Conservation (phyloP, 2,888 invertebrate genomes). For the Chironomus tentans region DNA sequence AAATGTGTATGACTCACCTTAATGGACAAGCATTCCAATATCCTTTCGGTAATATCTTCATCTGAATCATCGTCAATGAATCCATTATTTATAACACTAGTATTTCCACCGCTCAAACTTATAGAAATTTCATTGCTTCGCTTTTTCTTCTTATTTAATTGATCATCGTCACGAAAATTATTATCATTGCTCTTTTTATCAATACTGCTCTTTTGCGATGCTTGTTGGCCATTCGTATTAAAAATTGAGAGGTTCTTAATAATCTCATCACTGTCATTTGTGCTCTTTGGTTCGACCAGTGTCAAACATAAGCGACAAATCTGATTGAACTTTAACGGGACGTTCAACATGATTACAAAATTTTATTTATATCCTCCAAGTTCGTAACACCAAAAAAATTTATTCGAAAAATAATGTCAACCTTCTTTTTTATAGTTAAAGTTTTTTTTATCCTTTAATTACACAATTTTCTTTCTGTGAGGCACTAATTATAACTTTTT, state of each 20-base stretch:
- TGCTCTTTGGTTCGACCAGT: constrained; percentile 42
- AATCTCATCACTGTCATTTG: constrained; percentile 55
- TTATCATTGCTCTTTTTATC: constrained; percentile 1
- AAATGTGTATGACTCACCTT: constrained; percentile 9
- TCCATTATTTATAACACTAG: constrained; percentile 19
- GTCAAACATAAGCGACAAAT: constrained; percentile 91
- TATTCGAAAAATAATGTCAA: too few relatives aligned
- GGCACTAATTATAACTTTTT: constrained; percentile 6
- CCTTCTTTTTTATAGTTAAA: neutral
- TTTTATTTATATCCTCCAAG: constrained; percentile 36
- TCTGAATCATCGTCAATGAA: constrained; percentile 24
- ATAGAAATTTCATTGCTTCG: constrained; percentile 27
- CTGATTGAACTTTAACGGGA: constrained; percentile 87
- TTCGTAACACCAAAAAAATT: neutral
- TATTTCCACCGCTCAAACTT: constrained; percentile 17
- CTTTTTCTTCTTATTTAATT: constrained; percentile 21
- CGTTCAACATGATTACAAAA: constrained; percentile 73
- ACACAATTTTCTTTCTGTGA: neutral
- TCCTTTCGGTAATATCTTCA: constrained; percentile 21
- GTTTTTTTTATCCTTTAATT: constrained; percentile 1
- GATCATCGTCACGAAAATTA: constrained; percentile 11
- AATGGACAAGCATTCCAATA: constrained; percentile 16
- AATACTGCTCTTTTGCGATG: neutral
- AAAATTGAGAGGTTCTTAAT: constrained; percentile 51
- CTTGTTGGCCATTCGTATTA: constrained; percentile 28